Evolutionary conservation across 2,797 vertebrate species (phyloP).

Genomic region (Scarus forsteni): DNA sequence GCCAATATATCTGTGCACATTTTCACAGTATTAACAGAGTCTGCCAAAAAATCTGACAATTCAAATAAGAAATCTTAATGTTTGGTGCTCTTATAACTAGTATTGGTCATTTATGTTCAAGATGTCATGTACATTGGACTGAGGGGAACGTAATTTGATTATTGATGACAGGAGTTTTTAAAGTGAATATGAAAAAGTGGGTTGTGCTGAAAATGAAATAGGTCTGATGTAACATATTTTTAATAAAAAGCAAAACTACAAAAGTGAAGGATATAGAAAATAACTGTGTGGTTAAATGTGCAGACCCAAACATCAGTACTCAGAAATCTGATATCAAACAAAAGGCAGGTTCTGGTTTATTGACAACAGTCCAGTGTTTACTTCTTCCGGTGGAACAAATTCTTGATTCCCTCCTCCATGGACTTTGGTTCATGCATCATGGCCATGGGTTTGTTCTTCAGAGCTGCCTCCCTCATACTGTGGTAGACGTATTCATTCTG

Average conservation of each 20-base stretch:
- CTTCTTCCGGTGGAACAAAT: constrained; percentile 92
- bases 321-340: constrained; percentile 24
- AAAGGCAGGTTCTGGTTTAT: neutral
- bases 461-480: constrained; percentile 95
- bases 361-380: constrained; percentile 18
- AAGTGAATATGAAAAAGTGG: too few relatives aligned
- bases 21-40: too few relatives aligned
- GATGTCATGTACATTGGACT: too few relatives aligned
- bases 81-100: too few relatives aligned
- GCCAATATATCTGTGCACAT: too few relatives aligned
- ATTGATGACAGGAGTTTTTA: too few relatives aligned
- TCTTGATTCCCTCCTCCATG: constrained; percentile 85
- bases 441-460: constrained; percentile 93
- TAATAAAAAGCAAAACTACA: constrained; percentile 65
- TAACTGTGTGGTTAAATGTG: constrained; percentile 18
- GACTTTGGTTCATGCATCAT: constrained; percentile 91
- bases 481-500: constrained; percentile 96
- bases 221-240: constrained; percentile 30
- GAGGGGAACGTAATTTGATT: too few relatives aligned
- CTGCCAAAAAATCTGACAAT: too few relatives aligned
- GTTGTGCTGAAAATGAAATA: too few relatives aligned
- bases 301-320: constrained; percentile 5
- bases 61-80: too few relatives aligned
- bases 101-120: too few relatives aligned
- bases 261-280: constrained; percentile 45